Evolutionary conservation across 2,888 invertebrate genomes (phyloP), one percentile per base, ranked within the genome.

Genomic region (Meteorus colon): DNA sequence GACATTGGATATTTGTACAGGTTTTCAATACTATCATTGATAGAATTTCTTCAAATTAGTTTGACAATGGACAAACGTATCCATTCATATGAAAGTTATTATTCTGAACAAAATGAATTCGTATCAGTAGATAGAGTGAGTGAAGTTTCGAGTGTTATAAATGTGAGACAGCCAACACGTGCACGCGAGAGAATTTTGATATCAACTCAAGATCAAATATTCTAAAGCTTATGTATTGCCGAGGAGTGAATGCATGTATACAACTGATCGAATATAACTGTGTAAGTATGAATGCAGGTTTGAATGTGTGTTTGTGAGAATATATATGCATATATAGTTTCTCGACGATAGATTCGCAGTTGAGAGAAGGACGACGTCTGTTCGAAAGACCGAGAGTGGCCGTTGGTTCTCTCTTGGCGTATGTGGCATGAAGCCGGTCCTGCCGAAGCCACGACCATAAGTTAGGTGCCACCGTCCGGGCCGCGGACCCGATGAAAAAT

Each of bases 331-430:
- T 65, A 65, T 37, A 27, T 41, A 41, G n/a, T 68, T 48, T 41
- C 45, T 83, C 81, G 86, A 85, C 85, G 86, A 86, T 86, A 85
- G 86, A 86, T 86, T 86, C 81, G 82, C 85, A 75, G 82, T 45
- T 70, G 24, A 59, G 69, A 83, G 81, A 80, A 82, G 83, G 79
- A 79, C 77, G 71, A 80, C 80, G 74, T 81, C 81, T 82, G 55
- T 51, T 41, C 63, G 48, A 51, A 59, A 31, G 65, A 74, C 55
- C 60, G 51, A 65, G 70, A 73, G 48, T 73, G 45, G 59, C 55
- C 51, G 68, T 74, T 68, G 51, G 31, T 65, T 55, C 41, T 73
- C 60, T 59, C 59, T 70, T 51, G 62, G 62, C 63, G 27, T 59
- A 70, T 72, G 72, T 63, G 59, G 66, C 66, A 76, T 74, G 76